Evolutionary conservation across 2,888 invertebrate genomes (phyloP).

Genomic region (Ptychoptera contaminata): DNA sequence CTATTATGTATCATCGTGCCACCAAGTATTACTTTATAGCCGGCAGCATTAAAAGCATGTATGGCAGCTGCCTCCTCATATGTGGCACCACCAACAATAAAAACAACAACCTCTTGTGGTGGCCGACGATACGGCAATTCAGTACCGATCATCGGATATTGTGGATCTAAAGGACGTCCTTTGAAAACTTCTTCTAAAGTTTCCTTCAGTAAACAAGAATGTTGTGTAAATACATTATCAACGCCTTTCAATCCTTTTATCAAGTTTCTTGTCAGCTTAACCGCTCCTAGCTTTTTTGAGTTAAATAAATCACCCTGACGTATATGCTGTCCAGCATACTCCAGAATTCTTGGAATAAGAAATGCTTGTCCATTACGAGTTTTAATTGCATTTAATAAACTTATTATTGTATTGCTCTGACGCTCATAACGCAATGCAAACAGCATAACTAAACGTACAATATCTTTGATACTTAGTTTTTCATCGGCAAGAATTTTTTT

Average conservation of each 20-base stretch:
- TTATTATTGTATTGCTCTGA: constrained; percentile 66
- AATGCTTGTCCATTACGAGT: constrained; percentile 53
- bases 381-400: constrained; percentile 58
- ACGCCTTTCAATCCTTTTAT: constrained; percentile 70
- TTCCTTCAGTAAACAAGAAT: constrained; percentile 81
- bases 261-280: constrained; percentile 47
- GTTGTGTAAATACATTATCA: constrained; percentile 98
- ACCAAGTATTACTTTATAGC: constrained; percentile 67
- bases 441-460: constrained; percentile 72
- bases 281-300: constrained; percentile 77
- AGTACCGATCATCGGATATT: constrained; percentile 69
- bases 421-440: constrained; percentile 90
- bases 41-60: constrained; percentile 58
- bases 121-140: constrained; percentile 41
- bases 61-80: constrained; percentile 89
- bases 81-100: constrained; percentile 90
- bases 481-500: constrained; percentile 62
- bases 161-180: constrained; percentile 72
- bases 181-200: constrained; percentile 80
- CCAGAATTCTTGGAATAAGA: constrained; percentile 47
- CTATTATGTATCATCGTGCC: constrained; percentile 90
- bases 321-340: constrained; percentile 73
- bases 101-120: constrained; percentile 88
- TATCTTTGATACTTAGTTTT: constrained; percentile 59
- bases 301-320: constrained; percentile 74